Evolutionary conservation across 1,140 invertebrate species (phyloP).

Genomic region (Tetramorium alpestre): DNA sequence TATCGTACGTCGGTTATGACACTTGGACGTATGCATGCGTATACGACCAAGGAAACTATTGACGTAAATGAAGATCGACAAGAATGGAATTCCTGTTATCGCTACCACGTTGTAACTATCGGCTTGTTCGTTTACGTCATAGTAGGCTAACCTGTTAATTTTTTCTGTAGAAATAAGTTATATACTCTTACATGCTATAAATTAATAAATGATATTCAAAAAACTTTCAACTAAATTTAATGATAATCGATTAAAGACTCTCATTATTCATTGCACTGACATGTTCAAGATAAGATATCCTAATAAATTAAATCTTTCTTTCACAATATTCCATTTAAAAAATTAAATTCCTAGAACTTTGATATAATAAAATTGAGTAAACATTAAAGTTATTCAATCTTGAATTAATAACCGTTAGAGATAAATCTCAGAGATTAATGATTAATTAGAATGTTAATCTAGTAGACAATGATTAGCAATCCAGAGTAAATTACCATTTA

Average conservation of each 20-base stretch:
- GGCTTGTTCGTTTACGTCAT: neutral
- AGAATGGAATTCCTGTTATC: slow-evolving; percentile 33
- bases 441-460: slow-evolving; percentile 3
- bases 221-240: neutral
- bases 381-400: neutral
- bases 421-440: neutral
- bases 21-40: neutral
- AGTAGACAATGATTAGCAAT: neutral
- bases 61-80: slow-evolving; percentile 34
- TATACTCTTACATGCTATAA: neutral
- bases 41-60: slow-evolving; percentile 36
- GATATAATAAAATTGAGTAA: neutral
- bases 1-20: slow-evolving; percentile 29
- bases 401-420: neutral
- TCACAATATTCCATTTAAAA: neutral
- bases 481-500: neutral
- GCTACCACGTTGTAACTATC: neutral
- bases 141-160: neutral
- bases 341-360: neutral
- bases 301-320: neutral
- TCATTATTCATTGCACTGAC: neutral
- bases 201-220: neutral
- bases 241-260: neutral
- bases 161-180: neutral
- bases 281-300: neutral